phyloP scores from a whole-genome alignment of 2,113 vertebrate genomes.

The Malurus melanocephalus region DNA sequence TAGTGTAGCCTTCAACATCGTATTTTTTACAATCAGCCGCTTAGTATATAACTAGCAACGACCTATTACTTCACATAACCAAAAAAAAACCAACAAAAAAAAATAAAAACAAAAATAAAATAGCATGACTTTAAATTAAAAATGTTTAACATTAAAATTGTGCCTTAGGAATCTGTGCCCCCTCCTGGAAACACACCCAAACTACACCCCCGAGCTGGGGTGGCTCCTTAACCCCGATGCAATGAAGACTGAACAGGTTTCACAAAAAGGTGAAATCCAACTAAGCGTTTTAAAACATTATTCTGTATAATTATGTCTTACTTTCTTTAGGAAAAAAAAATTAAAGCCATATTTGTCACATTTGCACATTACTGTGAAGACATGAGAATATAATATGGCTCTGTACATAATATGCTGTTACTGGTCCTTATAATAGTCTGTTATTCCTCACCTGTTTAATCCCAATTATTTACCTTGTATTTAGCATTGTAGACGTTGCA shows the following conservation, averaged over 20 bases:
- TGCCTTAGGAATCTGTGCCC: conserved; percentile 86
- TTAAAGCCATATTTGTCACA: conserved; percentile 77
- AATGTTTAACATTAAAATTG: conserved; percentile 66
- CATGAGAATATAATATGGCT: conserved; percentile 65
- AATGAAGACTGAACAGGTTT: conserved; percentile 37
- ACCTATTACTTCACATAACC: conserved; percentile 67
- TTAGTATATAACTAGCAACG: conserved; percentile 70
- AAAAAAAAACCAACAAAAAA: too few relatives aligned
- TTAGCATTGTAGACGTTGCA: conserved; percentile 57
- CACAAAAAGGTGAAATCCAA: conserved; percentile 52
- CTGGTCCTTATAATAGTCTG: neutral
- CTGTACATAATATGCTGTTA: conserved; percentile 41
- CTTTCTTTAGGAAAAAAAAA: conserved; percentile 41
- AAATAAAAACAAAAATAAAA: conserved; percentile 29
- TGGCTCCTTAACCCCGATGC: conserved; percentile 1
- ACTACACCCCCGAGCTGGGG: conserved; percentile 64
- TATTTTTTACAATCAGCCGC: conserved; percentile 74
- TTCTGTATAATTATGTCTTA: conserved; percentile 80
- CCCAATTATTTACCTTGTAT: conserved; percentile 43
- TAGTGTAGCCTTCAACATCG: conserved; percentile 68
- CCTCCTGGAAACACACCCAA: conserved; percentile 72
- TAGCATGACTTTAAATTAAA: conserved; percentile 82
- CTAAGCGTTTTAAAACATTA: conserved; percentile 71
- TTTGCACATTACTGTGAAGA: conserved; percentile 75
- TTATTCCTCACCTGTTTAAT: conserved; percentile 44